Percentiles rank a stretch among this genome's conserved stretches.
These are phyloP conservation scores for Lycia hirtaria DNA, from an alignment of 2,888 invertebrate genomes.

Conservation along the genomic window DNA sequence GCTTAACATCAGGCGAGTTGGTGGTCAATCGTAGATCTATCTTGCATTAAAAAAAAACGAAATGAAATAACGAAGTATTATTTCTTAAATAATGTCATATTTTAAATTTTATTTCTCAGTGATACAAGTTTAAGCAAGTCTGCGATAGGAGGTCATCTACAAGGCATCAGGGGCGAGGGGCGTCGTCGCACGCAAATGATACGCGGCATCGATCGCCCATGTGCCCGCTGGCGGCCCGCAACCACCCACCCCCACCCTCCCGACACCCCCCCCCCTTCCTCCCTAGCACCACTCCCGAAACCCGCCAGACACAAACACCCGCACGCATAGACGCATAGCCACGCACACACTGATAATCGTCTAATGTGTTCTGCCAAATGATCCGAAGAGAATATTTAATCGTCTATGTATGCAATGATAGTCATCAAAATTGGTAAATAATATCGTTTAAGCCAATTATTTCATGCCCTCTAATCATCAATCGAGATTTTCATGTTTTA, in stretches of 20 bases:
- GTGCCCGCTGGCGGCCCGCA: conserved; percentile 64
- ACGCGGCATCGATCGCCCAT: conserved; percentile 79
- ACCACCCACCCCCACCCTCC: conserved; percentile 45
- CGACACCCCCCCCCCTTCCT: conserved; percentile 39
- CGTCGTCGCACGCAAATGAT: conserved; percentile 79
- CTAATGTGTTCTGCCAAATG: conserved; percentile 83
- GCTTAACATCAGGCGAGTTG: not conserved
- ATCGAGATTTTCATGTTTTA: not conserved
- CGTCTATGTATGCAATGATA: conserved; percentile 44
- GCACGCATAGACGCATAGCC: conserved; percentile 60
- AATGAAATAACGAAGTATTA: not conserved
- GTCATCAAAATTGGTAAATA: conserved; percentile 23
- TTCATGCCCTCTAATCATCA: not conserved
- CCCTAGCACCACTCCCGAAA: conserved; percentile 40
- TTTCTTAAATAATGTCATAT: not conserved
- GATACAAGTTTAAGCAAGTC: conserved; percentile 20
- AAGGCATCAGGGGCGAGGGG: conserved; percentile 53
- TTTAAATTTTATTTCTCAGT: conserved; percentile 6
- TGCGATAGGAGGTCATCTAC: conserved; percentile 51
- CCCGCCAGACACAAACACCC: conserved; percentile 64
- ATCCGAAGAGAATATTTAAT: conserved; percentile 73
- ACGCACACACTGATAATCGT: conserved; percentile 64
- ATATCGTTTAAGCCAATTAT: not conserved
- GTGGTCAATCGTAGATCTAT: not conserved
- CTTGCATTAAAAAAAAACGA: not conserved